Evolutionary conservation across 2,797 vertebrate genomes (phyloP).

Genomic region (Acanthurus leucopareius): DNA sequence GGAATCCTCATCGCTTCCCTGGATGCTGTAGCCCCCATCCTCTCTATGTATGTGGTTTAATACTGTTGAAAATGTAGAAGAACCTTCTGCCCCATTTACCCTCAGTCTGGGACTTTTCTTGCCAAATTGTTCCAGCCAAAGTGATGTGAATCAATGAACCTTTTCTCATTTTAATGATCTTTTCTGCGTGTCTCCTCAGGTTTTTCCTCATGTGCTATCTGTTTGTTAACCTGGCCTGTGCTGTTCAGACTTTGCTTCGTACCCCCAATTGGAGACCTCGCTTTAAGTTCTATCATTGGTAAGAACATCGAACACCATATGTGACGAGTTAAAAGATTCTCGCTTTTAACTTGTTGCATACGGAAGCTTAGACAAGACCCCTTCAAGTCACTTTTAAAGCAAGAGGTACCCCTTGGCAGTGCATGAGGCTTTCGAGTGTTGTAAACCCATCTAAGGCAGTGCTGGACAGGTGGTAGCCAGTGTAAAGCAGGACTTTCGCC

Average conservation of each 20-base stretch:
- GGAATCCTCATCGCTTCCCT: constrained; percentile 96
- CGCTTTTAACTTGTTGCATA: too few species aligned
- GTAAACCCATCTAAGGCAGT: too few species aligned
- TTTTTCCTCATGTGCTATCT: constrained; percentile 99
- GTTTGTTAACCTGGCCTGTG: constrained; percentile 97
- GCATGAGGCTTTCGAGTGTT: too few species aligned
- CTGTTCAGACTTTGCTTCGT: constrained; percentile 92
- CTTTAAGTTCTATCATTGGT: constrained; percentile 97
- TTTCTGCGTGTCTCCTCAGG: constrained; percentile 77
- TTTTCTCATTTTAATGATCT: background rate
- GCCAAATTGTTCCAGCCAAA: background rate
- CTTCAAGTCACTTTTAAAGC: too few species aligned
- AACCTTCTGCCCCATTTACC: background rate
- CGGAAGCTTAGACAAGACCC: too few species aligned
- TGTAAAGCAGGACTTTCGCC: too few species aligned
- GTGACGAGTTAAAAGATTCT: background rate
- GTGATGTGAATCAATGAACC: background rate
- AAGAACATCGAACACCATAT: background rate
- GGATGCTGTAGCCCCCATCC: constrained; percentile 94
- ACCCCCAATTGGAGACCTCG: constrained; percentile 98
- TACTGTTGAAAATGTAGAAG: background rate
- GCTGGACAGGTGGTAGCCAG: too few species aligned
- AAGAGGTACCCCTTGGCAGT: too few species aligned
- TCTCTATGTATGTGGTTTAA: constrained; percentile 89
- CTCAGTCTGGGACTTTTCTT: background rate